phyloP scores from a whole-genome alignment of 1,140 invertebrate species.

The Nephila pilipes region DNA sequence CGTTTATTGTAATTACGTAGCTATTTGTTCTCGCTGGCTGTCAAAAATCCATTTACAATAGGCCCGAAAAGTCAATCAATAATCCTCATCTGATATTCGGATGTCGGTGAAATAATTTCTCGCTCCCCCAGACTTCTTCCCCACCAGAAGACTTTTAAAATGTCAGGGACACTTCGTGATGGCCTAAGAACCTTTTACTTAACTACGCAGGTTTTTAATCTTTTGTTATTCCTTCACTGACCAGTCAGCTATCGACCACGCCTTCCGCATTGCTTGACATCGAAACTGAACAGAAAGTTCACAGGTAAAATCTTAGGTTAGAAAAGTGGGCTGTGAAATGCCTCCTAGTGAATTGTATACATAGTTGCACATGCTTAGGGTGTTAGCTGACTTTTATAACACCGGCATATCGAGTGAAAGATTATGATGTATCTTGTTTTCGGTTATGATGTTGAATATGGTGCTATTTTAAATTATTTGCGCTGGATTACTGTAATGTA shows the following conservation, averaged over 20 bases:
- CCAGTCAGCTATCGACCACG: slow-evolving; percentile 34
- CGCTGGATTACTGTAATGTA: no score
- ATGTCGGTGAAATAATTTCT: slow-evolving; percentile 31
- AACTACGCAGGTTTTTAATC: slow-evolving; percentile 37
- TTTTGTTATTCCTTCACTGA: slow-evolving; percentile 60
- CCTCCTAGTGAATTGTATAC: not conserved
- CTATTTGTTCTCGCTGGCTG: slow-evolving; percentile 69
- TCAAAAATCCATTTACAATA: slow-evolving; percentile 73
- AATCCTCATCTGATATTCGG: slow-evolving; percentile 69
- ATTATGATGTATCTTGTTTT: not conserved
- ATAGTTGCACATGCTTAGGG: not conserved
- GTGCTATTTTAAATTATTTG: no score
- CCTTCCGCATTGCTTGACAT: slow-evolving; percentile 28
- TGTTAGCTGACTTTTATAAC: not conserved
- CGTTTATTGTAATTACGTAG: slow-evolving; percentile 64
- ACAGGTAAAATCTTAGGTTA: slow-evolving; percentile 4
- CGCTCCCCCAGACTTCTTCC: slow-evolving; percentile 2
- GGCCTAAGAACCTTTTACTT: slow-evolving; percentile 27
- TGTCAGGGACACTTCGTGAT: slow-evolving; percentile 71
- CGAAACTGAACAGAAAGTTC: slow-evolving; percentile 18
- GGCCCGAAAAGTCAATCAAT: slow-evolving; percentile 69
- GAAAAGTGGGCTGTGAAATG: not conserved
- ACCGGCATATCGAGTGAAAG: not conserved
- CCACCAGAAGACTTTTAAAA: slow-evolving; percentile 63
- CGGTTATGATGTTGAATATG: not conserved